Evolutionary conservation across 2,888 invertebrate genomes (phyloP).

Genomic region (Apotomis turbidana): DNA sequence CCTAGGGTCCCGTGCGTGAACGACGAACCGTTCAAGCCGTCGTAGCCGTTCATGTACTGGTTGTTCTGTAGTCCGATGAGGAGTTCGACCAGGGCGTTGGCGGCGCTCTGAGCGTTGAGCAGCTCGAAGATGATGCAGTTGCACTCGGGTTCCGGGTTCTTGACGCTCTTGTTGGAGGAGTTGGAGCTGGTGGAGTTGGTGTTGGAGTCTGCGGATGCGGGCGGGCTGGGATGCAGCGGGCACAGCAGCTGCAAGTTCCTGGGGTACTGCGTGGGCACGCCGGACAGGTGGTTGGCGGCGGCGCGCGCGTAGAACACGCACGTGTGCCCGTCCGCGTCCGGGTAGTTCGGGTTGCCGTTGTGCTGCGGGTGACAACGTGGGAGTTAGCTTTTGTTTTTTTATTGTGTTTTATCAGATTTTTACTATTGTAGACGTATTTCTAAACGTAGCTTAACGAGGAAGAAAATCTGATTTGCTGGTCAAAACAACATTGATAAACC

Average conservation of each 20-base stretch:
- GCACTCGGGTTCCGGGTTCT: conserved; percentile 74
- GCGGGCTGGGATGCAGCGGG: conserved; percentile 70
- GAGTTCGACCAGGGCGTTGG: conserved; percentile 76
- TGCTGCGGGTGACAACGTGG: conserved; percentile 84
- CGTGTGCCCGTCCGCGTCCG: conserved; percentile 86
- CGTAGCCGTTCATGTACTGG: conserved; percentile 75
- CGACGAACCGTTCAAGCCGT: conserved; percentile 55
- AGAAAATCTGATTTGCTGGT: no score
- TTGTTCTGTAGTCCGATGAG: conserved; percentile 77
- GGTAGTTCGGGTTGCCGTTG: conserved; percentile 95
- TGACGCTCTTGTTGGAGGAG: conserved; percentile 62
- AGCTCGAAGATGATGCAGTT: conserved; percentile 78
- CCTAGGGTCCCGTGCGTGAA: conserved; percentile 67
- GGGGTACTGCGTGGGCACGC: conserved; percentile 73
- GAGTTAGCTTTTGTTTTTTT: no score
- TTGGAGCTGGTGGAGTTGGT: conserved; percentile 64
- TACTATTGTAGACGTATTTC: no score
- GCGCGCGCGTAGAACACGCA: conserved; percentile 81
- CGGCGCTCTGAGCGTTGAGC: conserved; percentile 73
- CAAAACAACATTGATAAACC: no score
- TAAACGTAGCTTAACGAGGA: no score
- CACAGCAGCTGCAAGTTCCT: conserved; percentile 69
- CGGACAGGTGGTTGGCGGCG: conserved; percentile 78
- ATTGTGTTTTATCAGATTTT: no score
- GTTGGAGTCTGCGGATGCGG: conserved; percentile 53